These are phyloP conservation scores for Nephila pilipes DNA, from an alignment of 1,140 invertebrate genomes.

Conservation along the genomic window DNA sequence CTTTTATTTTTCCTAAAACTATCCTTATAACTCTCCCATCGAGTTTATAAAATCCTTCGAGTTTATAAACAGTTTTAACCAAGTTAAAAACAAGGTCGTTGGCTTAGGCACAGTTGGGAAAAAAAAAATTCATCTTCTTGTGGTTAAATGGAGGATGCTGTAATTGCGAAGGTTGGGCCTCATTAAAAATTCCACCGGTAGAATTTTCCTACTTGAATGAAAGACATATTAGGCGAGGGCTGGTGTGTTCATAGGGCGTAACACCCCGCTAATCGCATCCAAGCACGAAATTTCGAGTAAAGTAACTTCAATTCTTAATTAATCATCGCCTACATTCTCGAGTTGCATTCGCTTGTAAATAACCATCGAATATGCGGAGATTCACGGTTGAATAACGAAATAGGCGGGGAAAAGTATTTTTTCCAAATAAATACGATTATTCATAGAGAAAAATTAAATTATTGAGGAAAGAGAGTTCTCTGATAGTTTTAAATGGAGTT, in stretches of 20 bases:
- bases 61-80: not conserved
- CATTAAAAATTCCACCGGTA: conserved; percentile 3
- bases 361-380: not conserved
- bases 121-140: not conserved
- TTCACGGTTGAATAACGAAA: too few species aligned
- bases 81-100: not conserved
- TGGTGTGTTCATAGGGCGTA: not conserved
- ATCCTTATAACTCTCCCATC: not conserved
- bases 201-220: conserved; percentile 26
- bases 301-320: conserved; percentile 4
- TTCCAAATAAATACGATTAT: not conserved
- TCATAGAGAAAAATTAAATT: not conserved
- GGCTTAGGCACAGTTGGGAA: not conserved
- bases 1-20: too few species aligned
- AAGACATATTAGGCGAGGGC: conserved; percentile 19
- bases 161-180: not conserved
- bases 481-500: not conserved
- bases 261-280: not conserved
- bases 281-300: conserved; percentile 19
- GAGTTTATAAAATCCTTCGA: not conserved
- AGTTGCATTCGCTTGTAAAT: not conserved
- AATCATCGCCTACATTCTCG: not conserved
- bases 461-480: not conserved
- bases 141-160: not conserved
- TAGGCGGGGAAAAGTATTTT: not conserved